These are phyloP conservation scores for Conus betulinus DNA, from an alignment of 1,140 invertebrate genomes.

Conservation along the genomic window DNA sequence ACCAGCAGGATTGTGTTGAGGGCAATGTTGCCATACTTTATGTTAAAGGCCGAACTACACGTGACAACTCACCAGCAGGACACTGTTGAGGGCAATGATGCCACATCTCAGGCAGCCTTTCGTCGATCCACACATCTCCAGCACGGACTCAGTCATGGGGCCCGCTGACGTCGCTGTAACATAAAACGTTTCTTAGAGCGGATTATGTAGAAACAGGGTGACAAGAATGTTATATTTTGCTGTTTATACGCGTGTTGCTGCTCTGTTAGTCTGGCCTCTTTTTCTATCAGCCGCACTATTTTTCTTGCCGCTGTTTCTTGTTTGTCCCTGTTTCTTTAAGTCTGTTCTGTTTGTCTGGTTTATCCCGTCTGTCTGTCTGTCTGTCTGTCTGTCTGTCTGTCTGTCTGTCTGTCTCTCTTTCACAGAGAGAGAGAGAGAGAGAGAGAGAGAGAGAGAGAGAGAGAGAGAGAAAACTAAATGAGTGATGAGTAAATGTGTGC, in stretches of 20 bases:
- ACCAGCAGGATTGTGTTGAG: not conserved
- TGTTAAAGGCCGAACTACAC: not conserved
- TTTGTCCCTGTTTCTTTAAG: not conserved
- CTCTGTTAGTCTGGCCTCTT: too few species aligned
- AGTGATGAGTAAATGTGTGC: too few species aligned
- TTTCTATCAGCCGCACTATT: not conserved
- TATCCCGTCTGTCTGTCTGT: not conserved
- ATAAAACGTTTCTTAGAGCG: not conserved
- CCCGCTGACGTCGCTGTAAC: not conserved
- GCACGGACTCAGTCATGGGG: not conserved
- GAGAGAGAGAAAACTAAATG: too few species aligned
- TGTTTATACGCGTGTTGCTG: too few species aligned
- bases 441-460: too few species aligned
- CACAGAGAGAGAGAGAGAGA: too few species aligned
- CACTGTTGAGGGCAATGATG: slow-evolving; percentile 2
- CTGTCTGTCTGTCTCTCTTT: not conserved
- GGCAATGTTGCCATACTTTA: too few species aligned
- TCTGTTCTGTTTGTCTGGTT: not conserved
- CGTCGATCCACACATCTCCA: slow-evolving; percentile 16
- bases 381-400: not conserved
- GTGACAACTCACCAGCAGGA: not conserved
- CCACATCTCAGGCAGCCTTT: slow-evolving; percentile 6
- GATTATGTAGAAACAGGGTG: too few species aligned
- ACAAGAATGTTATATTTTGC: too few species aligned
- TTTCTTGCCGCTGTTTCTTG: not conserved